Base-by-base conservation (phyloP, 2,888 invertebrate species). In the Chouioia cunea region DNA sequence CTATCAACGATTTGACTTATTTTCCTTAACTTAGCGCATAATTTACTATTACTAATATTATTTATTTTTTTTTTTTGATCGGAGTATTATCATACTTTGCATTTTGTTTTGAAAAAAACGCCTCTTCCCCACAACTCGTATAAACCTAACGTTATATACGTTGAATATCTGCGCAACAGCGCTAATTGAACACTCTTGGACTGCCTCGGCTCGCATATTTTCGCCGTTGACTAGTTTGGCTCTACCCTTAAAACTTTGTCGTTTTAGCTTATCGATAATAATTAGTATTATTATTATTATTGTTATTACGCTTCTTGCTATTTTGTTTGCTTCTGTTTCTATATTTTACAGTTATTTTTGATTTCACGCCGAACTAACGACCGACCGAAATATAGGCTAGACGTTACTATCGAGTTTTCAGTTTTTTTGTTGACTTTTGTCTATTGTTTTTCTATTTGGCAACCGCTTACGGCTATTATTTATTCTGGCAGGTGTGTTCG, bases 181-280 rank as follows among this genome's bases (percentile, higher is more conserved):
- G 23, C 62, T 68, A 73, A 73, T 70, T 73, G 73, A 73, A 73
- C 73, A 73, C 70, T 36, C 36, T 70, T 70, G 70, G 66, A 73
- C 27, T 67, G 69, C 66, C 50, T 54, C 47, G 36, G 56, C 36
- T 53, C 16, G 70, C 66, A 66, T 46, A 70, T 70, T 66, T 67
- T 64, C 50, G 67, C 60, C 20, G 70, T 70, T 73, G 73, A 73
- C 73, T 73, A 73, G 73, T 70, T 73, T 67, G 59, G 22, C 52
- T 66, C 54, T 73, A 70, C 48, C 12, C 58, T 66, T 70, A 66
- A 36, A 36, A 70, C 43, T 65, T 67, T 69, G 47, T 59, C 66
- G 54, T 59, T 56, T 27, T 36, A 43, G 4, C 14, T 44, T 18
- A 27, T 27, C 27, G 27, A 1, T 36, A 36, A 36, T 36, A 36